These are phyloP conservation scores for Cheilosia pagana DNA, from an alignment of 2,888 invertebrate species.

Conservation along the genomic window DNA sequence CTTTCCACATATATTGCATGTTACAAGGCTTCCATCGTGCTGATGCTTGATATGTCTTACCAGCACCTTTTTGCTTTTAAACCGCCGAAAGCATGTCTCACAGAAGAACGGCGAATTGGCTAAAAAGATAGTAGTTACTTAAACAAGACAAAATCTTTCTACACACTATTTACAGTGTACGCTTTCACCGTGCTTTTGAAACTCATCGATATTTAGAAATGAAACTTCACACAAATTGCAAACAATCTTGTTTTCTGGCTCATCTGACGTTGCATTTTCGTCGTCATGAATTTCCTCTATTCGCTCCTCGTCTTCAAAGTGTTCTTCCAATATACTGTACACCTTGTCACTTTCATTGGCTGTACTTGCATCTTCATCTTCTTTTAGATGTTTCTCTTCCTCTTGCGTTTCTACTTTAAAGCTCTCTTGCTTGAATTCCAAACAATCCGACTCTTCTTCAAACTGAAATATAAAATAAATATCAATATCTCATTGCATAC, in stretches of 20 bases:
- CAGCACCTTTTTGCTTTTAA: constrained; percentile 16
- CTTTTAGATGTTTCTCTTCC: not conserved
- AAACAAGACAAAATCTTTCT: not conserved
- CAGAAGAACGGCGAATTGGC: constrained; percentile 23
- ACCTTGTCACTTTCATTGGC: constrained; percentile 7
- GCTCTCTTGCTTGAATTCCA: constrained; percentile 11
- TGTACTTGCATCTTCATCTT: constrained; percentile 12
- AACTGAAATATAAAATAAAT: constrained; percentile 23
- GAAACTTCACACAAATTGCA: constrained; percentile 70
- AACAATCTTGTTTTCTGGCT: constrained; percentile 11
- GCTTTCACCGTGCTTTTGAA: constrained; percentile 67
- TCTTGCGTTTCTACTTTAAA: not conserved
- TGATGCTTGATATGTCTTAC: constrained; percentile 34
- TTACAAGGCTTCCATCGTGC: constrained; percentile 27
- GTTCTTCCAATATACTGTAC: constrained; percentile 9
- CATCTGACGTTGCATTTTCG: not conserved
- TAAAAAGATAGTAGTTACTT: constrained; percentile 6
- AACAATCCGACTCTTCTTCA: constrained; percentile 34
- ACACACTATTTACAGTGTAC: constrained; percentile 61
- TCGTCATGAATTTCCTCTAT: constrained; percentile 14
- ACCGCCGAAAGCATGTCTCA: constrained; percentile 41
- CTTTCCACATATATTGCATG: constrained; percentile 47
- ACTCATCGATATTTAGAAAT: constrained; percentile 56
- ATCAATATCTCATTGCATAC: not conserved
- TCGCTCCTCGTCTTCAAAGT: constrained; percentile 22